Evolutionary conservation across 2,797 vertebrate species (phyloP).

Genomic region (Neostethus bicornis): DNA sequence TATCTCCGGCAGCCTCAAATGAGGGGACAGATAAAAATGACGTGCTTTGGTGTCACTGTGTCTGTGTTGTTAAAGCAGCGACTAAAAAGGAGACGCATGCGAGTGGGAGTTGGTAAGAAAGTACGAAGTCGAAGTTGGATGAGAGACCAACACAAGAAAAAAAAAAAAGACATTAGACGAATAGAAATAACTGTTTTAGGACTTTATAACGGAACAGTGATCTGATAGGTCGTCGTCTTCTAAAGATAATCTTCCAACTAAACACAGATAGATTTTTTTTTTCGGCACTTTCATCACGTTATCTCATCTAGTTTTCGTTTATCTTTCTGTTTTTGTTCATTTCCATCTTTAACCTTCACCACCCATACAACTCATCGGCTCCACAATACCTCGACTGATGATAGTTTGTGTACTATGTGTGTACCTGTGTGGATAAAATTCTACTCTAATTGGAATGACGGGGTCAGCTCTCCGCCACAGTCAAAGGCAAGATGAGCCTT

Average conservation of each 20-base stretch:
- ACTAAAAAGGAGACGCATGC: constrained; percentile 1
- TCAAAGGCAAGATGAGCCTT: constrained; percentile 67
- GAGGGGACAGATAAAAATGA: constrained; percentile 56
- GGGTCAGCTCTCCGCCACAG: constrained; percentile 53
- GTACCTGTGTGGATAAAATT: constrained; percentile 16
- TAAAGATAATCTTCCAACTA: constrained; percentile 49
- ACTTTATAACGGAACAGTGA: constrained; percentile 30
- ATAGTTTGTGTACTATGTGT: constrained; percentile 7
- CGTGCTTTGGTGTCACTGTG: constrained; percentile 60
- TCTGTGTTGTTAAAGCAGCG: constrained; percentile 52
- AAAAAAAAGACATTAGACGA: constrained; percentile 37
- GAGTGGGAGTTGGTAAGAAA: not conserved
- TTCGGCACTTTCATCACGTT: constrained; percentile 42
- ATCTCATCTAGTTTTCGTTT: constrained; percentile 36
- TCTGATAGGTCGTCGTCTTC: constrained; percentile 58
- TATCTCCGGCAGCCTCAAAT: constrained; percentile 69
- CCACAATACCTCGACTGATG: constrained; percentile 28
- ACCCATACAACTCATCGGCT: constrained; percentile 12
- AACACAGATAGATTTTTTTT: constrained; percentile 47
- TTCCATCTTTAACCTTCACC: constrained; percentile 49
- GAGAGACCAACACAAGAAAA: constrained; percentile 30
- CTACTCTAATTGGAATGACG: constrained; percentile 70
- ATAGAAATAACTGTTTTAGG: constrained; percentile 37
- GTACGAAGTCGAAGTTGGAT: constrained; percentile 28
- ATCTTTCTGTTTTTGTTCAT: constrained; percentile 22